Evolutionary conservation across 2,888 invertebrate genomes (phyloP), one percentile per base, ranked within the genome.

Genomic region (Nomada flava): DNA sequence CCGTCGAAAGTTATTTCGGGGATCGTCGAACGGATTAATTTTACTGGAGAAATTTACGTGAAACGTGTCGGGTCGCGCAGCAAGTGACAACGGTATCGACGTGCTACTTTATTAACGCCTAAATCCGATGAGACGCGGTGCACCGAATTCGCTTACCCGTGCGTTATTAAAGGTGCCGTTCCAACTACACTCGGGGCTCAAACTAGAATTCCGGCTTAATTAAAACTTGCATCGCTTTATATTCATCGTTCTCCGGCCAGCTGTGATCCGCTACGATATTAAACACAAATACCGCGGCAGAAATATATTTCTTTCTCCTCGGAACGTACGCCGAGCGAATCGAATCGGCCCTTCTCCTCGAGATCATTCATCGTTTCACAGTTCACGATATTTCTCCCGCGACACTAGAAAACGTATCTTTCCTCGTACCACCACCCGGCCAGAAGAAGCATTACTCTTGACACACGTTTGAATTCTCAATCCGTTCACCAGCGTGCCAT

Each of bases 91-190:
- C 68, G 63, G 15, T 23, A 50, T 69, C 52, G 26, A 74, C 36
- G 13, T 13, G 50, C 20, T 55, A 53, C 64, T 64, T 79, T 64
- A 55, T 59, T 63, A 68, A 60, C 20, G 69, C 23, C 26, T 23
- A 59, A 64, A 64, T 52, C 55, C 23, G 64, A 71, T 69, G 69
- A 76, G 69, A 76, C 53, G 69, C 62, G 50, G 62, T 18, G 52
- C 52, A 72, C 26, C 71, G 26, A 72, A 63, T 72, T 63, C 53
- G 63, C 52, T 72, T 44, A 62, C 52, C 50, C 2, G 50, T 2
- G 42, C 42, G 23, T 52, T 53, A 53, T 53, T 63, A 53, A 63
- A 42, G 13, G 36, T 18, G 18, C n/a, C 10, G 59, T 29, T 26
- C n/a, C 29, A 15, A 4, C 20, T 20, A 62, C 23, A n/a, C 57